Evolutionary conservation across 1,140 invertebrate genomes (phyloP).

Genomic region (Zaprionus ghesquierei): DNA sequence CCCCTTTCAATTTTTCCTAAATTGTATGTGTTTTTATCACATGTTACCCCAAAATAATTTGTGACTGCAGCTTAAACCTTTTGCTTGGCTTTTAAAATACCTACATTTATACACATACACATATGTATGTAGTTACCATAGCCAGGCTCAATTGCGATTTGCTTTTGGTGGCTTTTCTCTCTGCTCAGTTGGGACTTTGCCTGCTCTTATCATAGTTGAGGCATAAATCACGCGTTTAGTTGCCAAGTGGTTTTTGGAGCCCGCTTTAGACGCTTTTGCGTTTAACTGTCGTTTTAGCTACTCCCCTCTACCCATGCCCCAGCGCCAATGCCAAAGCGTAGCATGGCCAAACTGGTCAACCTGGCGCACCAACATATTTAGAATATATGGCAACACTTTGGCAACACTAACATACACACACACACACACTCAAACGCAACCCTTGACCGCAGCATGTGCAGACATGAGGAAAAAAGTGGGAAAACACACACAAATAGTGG

Average conservation of each 20-base stretch:
- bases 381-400: slow-evolving; percentile 81
- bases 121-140: not conserved
- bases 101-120: too few species aligned
- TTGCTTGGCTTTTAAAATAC: too few species aligned
- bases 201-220: slow-evolving; percentile 53
- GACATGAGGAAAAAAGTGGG: slow-evolving; percentile 56
- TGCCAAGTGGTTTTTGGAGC: slow-evolving; percentile 61
- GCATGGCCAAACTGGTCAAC: slow-evolving; percentile 19
- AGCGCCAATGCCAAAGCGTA: slow-evolving; percentile 7
- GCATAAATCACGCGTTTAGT: slow-evolving; percentile 69
- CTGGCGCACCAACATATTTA: slow-evolving; percentile 72
- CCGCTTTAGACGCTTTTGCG: slow-evolving; percentile 35
- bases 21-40: too few species aligned
- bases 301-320: slow-evolving; percentile 7
- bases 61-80: too few species aligned
- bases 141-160: slow-evolving; percentile 39
- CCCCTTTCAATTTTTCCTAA: too few species aligned
- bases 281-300: slow-evolving; percentile 53
- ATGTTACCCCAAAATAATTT: too few species aligned
- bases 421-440: too few species aligned
- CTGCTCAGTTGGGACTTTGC: slow-evolving; percentile 1
- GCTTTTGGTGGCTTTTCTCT: not conserved
- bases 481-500: slow-evolving; percentile 19
- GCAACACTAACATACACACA: slow-evolving; percentile 71
- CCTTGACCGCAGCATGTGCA: slow-evolving; percentile 71